Evolutionary conservation across 2,797 vertebrate species (phyloP).

Genomic region (Propithecus deckenii): DNA sequence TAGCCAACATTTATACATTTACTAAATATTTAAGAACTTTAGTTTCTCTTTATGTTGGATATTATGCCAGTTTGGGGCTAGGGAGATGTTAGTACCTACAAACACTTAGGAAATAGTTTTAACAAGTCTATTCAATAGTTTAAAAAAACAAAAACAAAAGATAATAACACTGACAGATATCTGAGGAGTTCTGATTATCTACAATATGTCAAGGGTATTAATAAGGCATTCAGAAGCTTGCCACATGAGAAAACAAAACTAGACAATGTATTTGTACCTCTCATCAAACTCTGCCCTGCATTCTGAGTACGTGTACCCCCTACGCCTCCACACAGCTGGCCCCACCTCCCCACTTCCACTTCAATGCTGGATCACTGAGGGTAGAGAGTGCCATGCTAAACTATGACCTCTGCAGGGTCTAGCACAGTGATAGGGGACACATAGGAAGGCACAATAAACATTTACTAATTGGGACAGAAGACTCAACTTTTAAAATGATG

Average conservation of each 20-base stretch:
- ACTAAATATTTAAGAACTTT: neutral
- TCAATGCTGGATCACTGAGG: neutral
- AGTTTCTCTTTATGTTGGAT: neutral
- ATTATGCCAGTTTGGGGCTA: neutral
- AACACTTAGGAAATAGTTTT: neutral
- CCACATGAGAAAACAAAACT: neutral
- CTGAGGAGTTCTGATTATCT: neutral
- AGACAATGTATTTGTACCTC: neutral
- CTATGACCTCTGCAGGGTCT: neutral
- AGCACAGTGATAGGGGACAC: neutral
- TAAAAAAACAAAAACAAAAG: neutral
- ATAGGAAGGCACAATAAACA: neutral
- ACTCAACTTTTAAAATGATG: neutral
- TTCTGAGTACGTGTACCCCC: neutral
- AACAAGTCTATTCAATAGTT: neutral
- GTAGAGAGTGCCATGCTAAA: neutral
- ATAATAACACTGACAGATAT: neutral
- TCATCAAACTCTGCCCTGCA: neutral
- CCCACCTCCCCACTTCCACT: neutral
- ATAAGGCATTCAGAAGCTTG: neutral
- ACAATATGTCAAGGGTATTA: neutral
- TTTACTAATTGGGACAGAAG: conserved; percentile 15
- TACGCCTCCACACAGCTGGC: neutral
- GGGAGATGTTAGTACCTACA: neutral
- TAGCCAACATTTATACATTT: neutral